Base-by-base conservation (phyloP, 1,140 invertebrate genomes). In the Stratiolaelaps scimitus region DNA sequence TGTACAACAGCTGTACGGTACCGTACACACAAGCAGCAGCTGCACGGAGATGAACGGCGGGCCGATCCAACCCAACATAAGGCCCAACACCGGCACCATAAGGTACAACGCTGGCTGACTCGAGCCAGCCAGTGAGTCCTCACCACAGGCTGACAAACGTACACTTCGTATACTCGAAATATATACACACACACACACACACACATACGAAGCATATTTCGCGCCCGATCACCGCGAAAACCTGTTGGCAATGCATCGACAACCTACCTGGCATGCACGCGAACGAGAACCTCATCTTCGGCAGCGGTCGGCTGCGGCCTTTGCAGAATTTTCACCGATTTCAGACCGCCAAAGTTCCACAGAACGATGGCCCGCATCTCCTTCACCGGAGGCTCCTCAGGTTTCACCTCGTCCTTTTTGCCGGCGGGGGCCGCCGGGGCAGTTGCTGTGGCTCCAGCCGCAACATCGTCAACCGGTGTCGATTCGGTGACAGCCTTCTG, bases 221-320 rank as follows among this genome's bases (percentile, higher is more conserved):
- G 34, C 34, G 10, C 10, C 34, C 5, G 10, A 40, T 40, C 34
- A 40, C 34, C 34, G n/a, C 43, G 43, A 44, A 40, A 44, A 65
- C 0, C 43, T 17, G n/a, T 23, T 23, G 6, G 44, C 44, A 64
- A 17, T 20, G 7, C 7, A 64, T 60, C 30, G 28, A 68, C 19
- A 17, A 83, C 84, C 86, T 74, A 91, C 88, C 87, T 89, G 72
- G 86, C 84, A 76, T 85, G 87, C 45, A 89, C 86, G 69, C 85
- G 79, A 71, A 90, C 86, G 23, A 89, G 79, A 66, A 90, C 84
- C 74, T 90, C 87, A 56, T 85, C 86, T 72, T 88, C 85, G 66
- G 74, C 80, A 19, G 83, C 75, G 29, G 80, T 80, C 7, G 86
- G 84, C 74, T 88, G 85, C 15, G 85, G 84, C 74, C 86, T 87